Percentiles rank a stretch among this genome's conserved stretches.
These are phyloP conservation scores for Drosophila pruinosa DNA, from an alignment of 1,140 invertebrate genomes.

Conservation along the genomic window DNA sequence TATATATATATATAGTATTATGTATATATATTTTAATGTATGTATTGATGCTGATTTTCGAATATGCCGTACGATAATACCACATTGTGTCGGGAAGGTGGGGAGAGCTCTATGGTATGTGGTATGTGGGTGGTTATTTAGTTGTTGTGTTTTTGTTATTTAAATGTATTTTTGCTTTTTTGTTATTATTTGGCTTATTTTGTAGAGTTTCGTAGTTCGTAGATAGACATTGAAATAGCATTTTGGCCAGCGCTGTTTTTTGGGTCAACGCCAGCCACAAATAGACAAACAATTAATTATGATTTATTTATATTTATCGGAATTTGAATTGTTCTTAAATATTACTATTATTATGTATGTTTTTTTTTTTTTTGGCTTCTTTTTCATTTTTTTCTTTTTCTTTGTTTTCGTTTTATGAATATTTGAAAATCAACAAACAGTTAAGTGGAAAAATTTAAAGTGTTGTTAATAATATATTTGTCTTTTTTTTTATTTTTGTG, in stretches of 20 bases:
- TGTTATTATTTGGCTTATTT: slow-evolving; percentile 25
- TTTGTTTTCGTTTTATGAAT: slow-evolving; percentile 31
- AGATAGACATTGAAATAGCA: slow-evolving; percentile 59
- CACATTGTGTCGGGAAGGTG: slow-evolving; percentile 4
- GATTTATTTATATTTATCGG: slow-evolving; percentile 58
- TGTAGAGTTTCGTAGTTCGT: slow-evolving; percentile 24
- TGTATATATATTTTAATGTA: background rate
- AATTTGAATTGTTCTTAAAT: slow-evolving; percentile 45
- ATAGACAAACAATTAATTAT: slow-evolving; percentile 77
- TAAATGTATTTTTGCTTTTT: background rate
- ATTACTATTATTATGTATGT: slow-evolving; percentile 42
- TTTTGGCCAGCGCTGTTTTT: slow-evolving; percentile 1
- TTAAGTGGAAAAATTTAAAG: slow-evolving; percentile 60
- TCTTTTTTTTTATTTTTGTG: background rate
- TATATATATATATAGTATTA: background rate
- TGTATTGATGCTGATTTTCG: background rate
- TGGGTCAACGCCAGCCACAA: slow-evolving; percentile 36
- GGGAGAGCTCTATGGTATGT: background rate
- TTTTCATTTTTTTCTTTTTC: background rate
- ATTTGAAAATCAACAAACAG: slow-evolving; percentile 70
- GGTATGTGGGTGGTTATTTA: slow-evolving; percentile 1
- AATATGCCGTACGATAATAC: background rate
- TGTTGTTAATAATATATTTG: slow-evolving; percentile 20
- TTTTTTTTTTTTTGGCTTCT: background rate
- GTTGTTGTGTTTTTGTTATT: slow-evolving; percentile 9